phyloP scores from a whole-genome alignment of 1,140 invertebrate genomes.

The Drosophila melanogaster region DNA sequence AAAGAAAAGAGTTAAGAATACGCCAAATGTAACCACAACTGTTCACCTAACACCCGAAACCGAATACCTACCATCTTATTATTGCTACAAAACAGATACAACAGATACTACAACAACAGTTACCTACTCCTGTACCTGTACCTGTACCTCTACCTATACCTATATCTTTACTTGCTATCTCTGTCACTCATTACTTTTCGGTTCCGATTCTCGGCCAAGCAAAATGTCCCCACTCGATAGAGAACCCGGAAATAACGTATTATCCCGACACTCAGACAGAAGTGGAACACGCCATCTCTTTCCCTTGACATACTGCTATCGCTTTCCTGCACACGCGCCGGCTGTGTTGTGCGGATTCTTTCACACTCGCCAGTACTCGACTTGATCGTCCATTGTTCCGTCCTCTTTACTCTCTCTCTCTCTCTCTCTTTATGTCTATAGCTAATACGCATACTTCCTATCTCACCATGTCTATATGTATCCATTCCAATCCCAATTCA shows the following conservation, averaged over 20 bases:
- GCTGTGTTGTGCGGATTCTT: conserved; percentile 26
- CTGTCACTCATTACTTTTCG: conserved; percentile 72
- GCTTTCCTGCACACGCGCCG: conserved; percentile 32
- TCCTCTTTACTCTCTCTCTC: conserved; percentile 30
- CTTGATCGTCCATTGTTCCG: conserved; percentile 34
- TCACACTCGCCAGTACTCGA: conserved; percentile 9
- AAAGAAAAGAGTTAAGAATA: conserved; percentile 69
- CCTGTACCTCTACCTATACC: conserved; percentile 36
- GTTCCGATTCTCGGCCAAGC: conserved; percentile 46
- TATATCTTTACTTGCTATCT: conserved; percentile 62
- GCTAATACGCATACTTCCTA: conserved; percentile 19
- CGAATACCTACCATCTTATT: conserved; percentile 56
- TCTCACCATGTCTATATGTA: conserved; percentile 42
- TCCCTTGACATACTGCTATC: conserved; percentile 37
- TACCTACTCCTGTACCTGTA: conserved; percentile 32
- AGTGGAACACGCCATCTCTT: conserved; percentile 19
- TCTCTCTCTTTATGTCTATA: conserved; percentile 38
- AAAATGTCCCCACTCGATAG: not conserved
- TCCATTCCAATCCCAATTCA: conserved; percentile 25
- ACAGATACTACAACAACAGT: conserved; percentile 39
- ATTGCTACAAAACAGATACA: conserved; percentile 63
- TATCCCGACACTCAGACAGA: conserved; percentile 44
- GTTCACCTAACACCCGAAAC: conserved; percentile 53
- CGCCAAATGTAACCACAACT: conserved; percentile 61
- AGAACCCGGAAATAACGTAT: not conserved